A percentile compares a stretch with the other conserved stretches of the same genome.
phyloP scores from a whole-genome alignment of 2,113 vertebrate genomes.

The Pteruthius melanotis region DNA sequence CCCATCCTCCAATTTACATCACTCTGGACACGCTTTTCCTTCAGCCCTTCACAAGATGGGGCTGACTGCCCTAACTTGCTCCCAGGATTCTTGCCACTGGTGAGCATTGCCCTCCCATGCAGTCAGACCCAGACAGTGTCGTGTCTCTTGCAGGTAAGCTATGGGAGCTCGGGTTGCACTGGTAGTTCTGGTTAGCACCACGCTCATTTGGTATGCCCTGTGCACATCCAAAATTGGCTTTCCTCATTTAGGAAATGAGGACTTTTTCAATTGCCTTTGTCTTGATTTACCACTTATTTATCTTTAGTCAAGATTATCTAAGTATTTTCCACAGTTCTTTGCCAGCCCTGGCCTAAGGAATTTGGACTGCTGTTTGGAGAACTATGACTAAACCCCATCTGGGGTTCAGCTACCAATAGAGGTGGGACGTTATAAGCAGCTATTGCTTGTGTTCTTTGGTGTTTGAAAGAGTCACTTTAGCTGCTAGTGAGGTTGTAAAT shows the following conservation, averaged over 20 bases:
- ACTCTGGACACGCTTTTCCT: neutral
- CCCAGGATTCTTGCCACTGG: neutral
- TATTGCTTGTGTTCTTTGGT: neutral
- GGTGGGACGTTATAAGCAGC: neutral
- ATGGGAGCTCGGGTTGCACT: neutral
- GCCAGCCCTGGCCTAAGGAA: neutral
- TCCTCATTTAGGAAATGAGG: neutral
- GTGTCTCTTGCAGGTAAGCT: neutral
- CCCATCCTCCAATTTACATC: neutral
- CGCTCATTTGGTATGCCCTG: neutral
- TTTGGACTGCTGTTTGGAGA: neutral
- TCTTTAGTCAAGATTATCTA: neutral
- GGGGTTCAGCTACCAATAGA: neutral
- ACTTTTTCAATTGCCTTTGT: neutral
- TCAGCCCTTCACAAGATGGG: neutral
- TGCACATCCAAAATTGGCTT: neutral
- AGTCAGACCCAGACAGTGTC: fast-evolving
- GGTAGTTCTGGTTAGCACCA: neutral
- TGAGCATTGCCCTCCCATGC: neutral
- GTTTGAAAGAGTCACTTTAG: neutral
- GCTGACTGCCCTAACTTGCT: neutral
- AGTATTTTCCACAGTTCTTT: neutral
- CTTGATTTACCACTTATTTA: neutral
- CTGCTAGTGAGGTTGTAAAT: neutral
- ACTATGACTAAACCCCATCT: neutral